Evolutionary conservation across 1,140 invertebrate species (phyloP), one percentile per base, ranked within the genome.

Genomic region (Lucilia cuprina): DNA sequence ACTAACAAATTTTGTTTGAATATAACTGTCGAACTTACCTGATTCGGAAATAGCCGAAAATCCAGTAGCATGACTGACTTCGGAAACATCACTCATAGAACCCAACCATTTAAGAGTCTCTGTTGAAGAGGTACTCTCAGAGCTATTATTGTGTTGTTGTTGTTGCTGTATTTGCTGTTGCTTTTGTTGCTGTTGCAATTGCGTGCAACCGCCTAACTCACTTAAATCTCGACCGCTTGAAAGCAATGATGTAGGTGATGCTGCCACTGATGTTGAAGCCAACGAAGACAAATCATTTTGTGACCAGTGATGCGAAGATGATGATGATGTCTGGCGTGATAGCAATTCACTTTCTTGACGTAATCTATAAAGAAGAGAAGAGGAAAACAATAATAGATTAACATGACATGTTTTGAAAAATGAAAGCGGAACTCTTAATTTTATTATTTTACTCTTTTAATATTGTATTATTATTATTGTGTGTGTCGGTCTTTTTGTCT

Each of bases 101-200:
- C 95, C 95, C 86, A 96, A 94, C 95, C 96, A 96, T 91, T 96
- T 96, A 2, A 96, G 91, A 9, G 96, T 96, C 87, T 96, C 96
- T 86, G 95, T 95, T 49, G 95, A 95, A 70, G 95, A 96, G 65
- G 94, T 95, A 88, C 94, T 94, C 47, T 94, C 94, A 35, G 94
- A 94, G 82, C 94, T 94, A 85, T 91, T 91, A 84, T 88, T 84
- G 60, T 85, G 86, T 35, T 86, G 86, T 19, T 83, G 86, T 9
- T 84, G 84, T 47, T 86, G 86, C 84, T 86, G 21, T 30, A 70
- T 60, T 12, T 78, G 50, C 35, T 83, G 77, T 25, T 74, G 47
- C 10, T 60, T 21, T 17, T 78, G 35, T 35, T 78, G 65, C 13
- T 50, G 65, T 9, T 47, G 77, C 14, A 25, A 41, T 47, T 47